These are phyloP conservation scores for Catamblyrhynchus diadema DNA, from an alignment of 2,797 vertebrate species.

Conservation along the genomic window DNA sequence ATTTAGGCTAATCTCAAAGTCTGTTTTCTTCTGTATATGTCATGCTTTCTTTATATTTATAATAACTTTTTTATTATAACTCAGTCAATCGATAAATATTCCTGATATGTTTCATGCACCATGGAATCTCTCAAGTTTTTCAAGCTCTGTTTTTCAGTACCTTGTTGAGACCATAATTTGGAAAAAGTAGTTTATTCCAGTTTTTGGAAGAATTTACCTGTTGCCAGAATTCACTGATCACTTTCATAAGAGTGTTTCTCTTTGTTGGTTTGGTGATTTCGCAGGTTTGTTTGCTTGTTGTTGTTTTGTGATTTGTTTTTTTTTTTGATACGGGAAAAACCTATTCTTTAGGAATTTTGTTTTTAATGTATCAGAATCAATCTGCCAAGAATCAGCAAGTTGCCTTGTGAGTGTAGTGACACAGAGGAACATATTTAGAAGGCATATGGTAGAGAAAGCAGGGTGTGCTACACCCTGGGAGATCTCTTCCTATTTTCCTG, in stretches of 20 bases:
- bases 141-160: neutral
- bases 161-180: neutral
- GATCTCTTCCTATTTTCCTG: conserved; percentile 48
- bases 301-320: too few species aligned
- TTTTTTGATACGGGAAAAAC: neutral
- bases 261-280: neutral
- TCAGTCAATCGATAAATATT: neutral
- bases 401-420: neutral
- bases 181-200: neutral
- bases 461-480: conserved; percentile 26
- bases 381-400: conserved; percentile 13
- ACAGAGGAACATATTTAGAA: conserved; percentile 54
- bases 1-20: neutral
- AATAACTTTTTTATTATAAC: neutral
- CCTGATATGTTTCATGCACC: neutral
- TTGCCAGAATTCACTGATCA: neutral
- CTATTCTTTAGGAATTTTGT: neutral
- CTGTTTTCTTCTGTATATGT: neutral
- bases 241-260: neutral
- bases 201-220: neutral
- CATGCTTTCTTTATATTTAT: neutral
- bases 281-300: neutral
- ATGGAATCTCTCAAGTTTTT: neutral
- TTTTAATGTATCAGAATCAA: neutral
- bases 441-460: conserved; percentile 50